phyloP scores from a whole-genome alignment of 1,140 invertebrate species.

The Drosophila asahinai region DNA sequence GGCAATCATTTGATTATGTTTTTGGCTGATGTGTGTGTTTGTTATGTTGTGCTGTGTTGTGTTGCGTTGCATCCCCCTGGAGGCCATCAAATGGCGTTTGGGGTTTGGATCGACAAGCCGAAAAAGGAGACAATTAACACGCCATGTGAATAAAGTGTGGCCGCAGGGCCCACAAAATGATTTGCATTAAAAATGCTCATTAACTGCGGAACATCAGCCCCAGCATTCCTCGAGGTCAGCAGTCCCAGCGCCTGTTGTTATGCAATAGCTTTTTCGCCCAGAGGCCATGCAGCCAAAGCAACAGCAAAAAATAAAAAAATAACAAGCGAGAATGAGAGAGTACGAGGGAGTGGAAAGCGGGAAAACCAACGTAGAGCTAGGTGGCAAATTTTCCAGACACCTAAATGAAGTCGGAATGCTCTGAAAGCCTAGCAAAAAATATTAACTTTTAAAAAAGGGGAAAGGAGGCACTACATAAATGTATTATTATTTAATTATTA shows the following conservation, averaged over 20 bases:
- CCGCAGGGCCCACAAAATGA: constrained; percentile 35
- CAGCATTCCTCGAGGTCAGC: constrained; percentile 16
- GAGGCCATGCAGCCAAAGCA: constrained; percentile 30
- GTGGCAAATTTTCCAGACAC: neutral
- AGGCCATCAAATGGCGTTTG: constrained; percentile 9
- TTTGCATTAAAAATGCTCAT: constrained; percentile 56
- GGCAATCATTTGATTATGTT: constrained; percentile 54
- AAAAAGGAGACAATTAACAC: constrained; percentile 42
- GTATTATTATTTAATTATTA: neutral
- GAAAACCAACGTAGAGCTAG: neutral
- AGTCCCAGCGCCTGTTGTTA: constrained; percentile 38
- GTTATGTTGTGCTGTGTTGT: neutral
- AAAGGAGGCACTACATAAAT: neutral
- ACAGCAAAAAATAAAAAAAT: constrained; percentile 7
- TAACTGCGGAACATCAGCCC: constrained; percentile 17
- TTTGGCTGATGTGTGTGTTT: constrained; percentile 9
- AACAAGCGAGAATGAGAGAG: constrained; percentile 3
- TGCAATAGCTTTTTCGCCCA: constrained; percentile 42
- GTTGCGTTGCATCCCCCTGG: constrained; percentile 12
- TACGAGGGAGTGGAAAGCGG: neutral
- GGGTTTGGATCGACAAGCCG: constrained; percentile 8
- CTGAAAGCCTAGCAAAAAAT: neutral
- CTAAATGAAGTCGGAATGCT: neutral
- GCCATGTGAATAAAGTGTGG: constrained; percentile 32
- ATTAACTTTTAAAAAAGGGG: too few species aligned